A percentile compares a stretch with the other conserved stretches of the same genome.
Evolutionary conservation across 2,888 invertebrate species (phyloP).

Genomic region (Dryococelus australis): DNA sequence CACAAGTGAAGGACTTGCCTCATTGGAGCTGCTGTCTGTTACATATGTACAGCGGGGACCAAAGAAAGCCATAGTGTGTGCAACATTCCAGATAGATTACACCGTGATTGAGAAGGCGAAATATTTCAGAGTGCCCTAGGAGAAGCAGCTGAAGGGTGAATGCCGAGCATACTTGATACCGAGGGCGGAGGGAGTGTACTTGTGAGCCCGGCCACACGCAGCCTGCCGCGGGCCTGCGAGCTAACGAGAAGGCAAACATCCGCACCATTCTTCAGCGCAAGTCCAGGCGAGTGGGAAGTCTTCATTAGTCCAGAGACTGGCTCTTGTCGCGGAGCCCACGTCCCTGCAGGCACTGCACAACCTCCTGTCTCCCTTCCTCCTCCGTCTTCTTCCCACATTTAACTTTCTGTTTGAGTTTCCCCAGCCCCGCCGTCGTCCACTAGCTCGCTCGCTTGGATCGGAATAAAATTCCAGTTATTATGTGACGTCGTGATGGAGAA

Average conservation of each 20-base stretch:
- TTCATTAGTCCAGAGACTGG: not conserved
- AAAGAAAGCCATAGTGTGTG: too few species aligned
- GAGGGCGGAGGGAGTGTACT: not conserved
- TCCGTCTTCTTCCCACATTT: slow-evolving; percentile 2
- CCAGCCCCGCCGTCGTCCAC: not conserved
- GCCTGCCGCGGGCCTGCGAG: not conserved
- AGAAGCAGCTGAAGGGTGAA: not conserved
- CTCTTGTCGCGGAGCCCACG: not conserved
- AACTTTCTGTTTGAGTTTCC: slow-evolving; percentile 16
- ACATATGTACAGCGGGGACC: too few species aligned
- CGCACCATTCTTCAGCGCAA: not conserved
- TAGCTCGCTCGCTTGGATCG: not conserved
- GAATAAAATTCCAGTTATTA: slow-evolving; percentile 16
- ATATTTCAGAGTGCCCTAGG: too few species aligned
- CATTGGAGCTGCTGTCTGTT: too few species aligned
- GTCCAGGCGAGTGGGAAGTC: not conserved
- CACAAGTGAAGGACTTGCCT: too few species aligned
- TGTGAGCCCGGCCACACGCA: not conserved
- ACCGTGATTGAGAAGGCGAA: too few species aligned
- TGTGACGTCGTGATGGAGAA: slow-evolving; percentile 6
- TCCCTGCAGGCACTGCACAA: not conserved
- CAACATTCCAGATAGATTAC: too few species aligned
- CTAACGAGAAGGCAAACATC: slow-evolving; percentile 7
- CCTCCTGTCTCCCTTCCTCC: not conserved
- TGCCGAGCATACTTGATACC: not conserved